These are phyloP conservation scores for Ptyas mucosa DNA, from an alignment of 2,113 vertebrate species.

Conservation along the genomic window DNA sequence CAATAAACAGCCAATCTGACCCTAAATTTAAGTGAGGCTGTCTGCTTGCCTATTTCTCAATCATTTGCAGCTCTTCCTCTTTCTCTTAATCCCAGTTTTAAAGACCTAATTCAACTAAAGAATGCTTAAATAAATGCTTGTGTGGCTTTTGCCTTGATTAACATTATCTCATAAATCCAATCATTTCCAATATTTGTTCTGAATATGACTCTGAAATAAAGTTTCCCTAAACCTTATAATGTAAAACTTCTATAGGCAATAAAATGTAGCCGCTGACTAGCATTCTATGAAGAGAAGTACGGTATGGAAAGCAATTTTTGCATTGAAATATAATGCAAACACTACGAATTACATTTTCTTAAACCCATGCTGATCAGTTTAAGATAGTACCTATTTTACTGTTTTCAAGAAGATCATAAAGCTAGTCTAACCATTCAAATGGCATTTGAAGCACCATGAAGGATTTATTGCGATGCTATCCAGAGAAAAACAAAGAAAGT, in stretches of 20 bases:
- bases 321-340: neutral
- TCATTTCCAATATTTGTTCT: neutral
- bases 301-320: neutral
- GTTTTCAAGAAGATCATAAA: neutral
- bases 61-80: neutral
- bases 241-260: neutral
- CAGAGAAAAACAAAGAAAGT: neutral
- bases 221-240: neutral
- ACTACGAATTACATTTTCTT: neutral
- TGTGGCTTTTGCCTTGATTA: neutral
- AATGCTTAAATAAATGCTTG: neutral
- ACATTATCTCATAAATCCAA: slow-evolving; percentile 17
- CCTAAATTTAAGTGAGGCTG: slow-evolving; percentile 5
- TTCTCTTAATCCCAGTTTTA: slow-evolving; percentile 12
- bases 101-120: neutral
- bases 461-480: neutral
- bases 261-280: slow-evolving; percentile 3
- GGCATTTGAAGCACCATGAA: neutral
- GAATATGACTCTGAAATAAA: neutral
- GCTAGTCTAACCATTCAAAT: neutral
- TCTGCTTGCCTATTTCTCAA: neutral
- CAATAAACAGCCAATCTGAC: slow-evolving; percentile 21
- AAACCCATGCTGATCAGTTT: neutral
- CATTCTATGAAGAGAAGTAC: neutral
- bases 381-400: neutral